Percentiles rank a stretch among this genome's conserved stretches.
These are phyloP conservation scores for Monopterus albus DNA, from an alignment of 2,113 vertebrate genomes.

Conservation along the genomic window DNA sequence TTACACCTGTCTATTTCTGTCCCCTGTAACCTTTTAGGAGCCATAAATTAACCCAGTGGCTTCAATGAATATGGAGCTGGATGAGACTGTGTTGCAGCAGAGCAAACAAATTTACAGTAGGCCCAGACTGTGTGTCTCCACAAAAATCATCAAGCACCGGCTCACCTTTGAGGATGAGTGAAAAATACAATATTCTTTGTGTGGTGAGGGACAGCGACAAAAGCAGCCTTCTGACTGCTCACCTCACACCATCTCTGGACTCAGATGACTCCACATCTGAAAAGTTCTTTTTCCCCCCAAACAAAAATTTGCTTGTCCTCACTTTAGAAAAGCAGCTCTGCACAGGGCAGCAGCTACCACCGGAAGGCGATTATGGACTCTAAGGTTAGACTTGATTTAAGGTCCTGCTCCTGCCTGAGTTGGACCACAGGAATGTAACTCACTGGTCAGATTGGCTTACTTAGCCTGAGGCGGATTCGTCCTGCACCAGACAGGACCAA, in stretches of 20 bases:
- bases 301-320: slow-evolving; percentile 79
- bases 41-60: slow-evolving; percentile 59
- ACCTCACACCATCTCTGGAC: slow-evolving; percentile 62
- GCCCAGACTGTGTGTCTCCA: slow-evolving; percentile 62
- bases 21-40: slow-evolving; percentile 47
- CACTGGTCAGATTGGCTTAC: slow-evolving; percentile 48
- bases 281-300: slow-evolving; percentile 20
- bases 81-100: slow-evolving; percentile 28
- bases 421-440: slow-evolving; percentile 75
- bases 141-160: slow-evolving; percentile 46
- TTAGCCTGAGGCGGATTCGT: slow-evolving; percentile 61
- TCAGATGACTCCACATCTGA: slow-evolving; percentile 56
- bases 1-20: slow-evolving; percentile 71
- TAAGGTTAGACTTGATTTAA: slow-evolving; percentile 81
- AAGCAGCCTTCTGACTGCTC: slow-evolving; percentile 52
- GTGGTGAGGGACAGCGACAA: slow-evolving; percentile 43
- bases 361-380: slow-evolving; percentile 78
- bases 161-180: slow-evolving; percentile 50
- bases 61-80: slow-evolving; percentile 34
- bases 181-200: slow-evolving; percentile 63
- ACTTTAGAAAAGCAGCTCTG: slow-evolving; percentile 57
- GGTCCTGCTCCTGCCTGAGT: slow-evolving; percentile 70
- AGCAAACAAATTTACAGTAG: slow-evolving; percentile 67
- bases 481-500: slow-evolving; percentile 52
- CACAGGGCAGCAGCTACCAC: slow-evolving; percentile 61